Evolutionary conservation across 2,888 invertebrate genomes (phyloP).

Genomic region (Tanypteryx hageni): DNA sequence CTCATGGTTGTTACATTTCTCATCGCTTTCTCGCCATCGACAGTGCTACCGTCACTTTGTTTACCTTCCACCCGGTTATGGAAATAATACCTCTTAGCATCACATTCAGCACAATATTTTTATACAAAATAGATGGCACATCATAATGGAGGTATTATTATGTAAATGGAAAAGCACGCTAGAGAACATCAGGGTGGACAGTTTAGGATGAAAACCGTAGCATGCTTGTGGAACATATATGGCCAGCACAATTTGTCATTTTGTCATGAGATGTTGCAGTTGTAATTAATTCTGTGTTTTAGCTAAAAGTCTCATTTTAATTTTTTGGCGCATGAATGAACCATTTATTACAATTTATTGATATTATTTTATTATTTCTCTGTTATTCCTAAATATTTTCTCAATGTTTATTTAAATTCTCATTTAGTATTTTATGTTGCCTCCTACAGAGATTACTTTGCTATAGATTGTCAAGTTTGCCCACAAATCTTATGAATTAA

Average conservation of each 20-base stretch:
- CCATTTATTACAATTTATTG: not conserved
- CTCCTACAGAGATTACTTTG: not conserved
- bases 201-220: not conserved
- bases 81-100: too few species aligned
- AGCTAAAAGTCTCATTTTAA: not conserved
- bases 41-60: too few species aligned
- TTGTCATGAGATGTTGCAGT: conserved; percentile 14
- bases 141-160: not conserved
- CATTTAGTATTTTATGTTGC: not conserved
- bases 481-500: too few species aligned
- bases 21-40: too few species aligned
- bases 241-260: not conserved
- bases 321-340: not conserved
- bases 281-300: not conserved
- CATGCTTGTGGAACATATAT: conserved; percentile 11
- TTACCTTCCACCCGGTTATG: too few species aligned
- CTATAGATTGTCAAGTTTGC: too few species aligned
- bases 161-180: not conserved
- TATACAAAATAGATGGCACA: not conserved
- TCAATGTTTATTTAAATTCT: not conserved
- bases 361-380: not conserved
- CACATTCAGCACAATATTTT: not conserved
- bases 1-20: too few species aligned
- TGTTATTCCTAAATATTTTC: not conserved
- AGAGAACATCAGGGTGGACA: not conserved